phyloP scores from a whole-genome alignment of 2,113 vertebrate species.

The Scopus umbretta region DNA sequence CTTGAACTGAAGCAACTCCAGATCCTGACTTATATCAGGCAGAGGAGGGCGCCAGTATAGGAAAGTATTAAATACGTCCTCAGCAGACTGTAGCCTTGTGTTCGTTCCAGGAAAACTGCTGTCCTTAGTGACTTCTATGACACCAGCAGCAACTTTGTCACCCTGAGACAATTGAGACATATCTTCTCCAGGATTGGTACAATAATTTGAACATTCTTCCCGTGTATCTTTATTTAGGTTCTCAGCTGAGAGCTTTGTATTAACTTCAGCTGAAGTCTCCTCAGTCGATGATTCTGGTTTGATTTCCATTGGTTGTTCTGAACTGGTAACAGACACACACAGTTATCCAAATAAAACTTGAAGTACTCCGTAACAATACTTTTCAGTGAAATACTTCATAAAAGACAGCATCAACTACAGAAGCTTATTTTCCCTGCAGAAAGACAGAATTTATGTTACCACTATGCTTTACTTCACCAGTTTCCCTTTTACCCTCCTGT shows the following conservation, averaged over 20 bases:
- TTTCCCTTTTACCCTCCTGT: background rate
- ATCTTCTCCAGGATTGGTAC: background rate
- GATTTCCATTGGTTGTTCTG: background rate
- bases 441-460: background rate
- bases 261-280: background rate
- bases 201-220: background rate
- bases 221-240: background rate
- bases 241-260: background rate
- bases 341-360: background rate
- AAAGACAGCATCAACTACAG: background rate
- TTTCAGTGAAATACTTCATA: background rate
- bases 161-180: background rate
- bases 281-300: background rate
- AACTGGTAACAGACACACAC: conserved; percentile 23
- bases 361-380: background rate
- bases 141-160: background rate
- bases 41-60: conserved; percentile 85
- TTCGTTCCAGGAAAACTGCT: background rate
- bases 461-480: background rate
- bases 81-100: background rate
- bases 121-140: background rate
- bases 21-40: conserved; percentile 84
- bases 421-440: background rate
- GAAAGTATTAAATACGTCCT: conserved; percentile 80
- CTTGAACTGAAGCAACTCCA: conserved; percentile 75